Conservation (phyloP, 2,797 vertebrate genomes). For the Aphelocoma californica region DNA sequence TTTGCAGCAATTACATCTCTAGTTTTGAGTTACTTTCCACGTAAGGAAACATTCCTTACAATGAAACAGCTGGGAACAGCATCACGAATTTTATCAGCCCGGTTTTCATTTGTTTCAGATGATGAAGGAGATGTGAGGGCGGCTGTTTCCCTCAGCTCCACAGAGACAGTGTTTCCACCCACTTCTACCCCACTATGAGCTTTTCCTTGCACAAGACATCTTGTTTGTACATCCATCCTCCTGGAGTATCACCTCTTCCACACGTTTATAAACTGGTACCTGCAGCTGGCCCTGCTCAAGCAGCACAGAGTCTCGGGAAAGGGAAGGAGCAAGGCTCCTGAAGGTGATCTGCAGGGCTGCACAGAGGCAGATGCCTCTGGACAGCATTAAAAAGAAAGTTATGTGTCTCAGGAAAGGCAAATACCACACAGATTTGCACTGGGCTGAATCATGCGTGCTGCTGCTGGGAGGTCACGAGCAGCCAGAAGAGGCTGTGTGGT, state of each 20-base stretch:
- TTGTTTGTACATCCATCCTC: neutral
- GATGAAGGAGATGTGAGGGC: constrained; percentile 54
- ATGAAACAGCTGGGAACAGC: constrained; percentile 72
- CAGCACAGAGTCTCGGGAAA: neutral
- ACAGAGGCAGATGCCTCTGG: neutral
- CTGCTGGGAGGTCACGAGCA: neutral
- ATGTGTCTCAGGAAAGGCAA: neutral
- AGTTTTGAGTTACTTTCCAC: constrained; percentile 72
- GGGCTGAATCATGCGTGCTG: neutral
- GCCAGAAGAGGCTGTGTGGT: neutral
- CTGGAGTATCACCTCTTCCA: neutral
- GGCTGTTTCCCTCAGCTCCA: constrained; percentile 41
- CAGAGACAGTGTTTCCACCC: constrained; percentile 15
- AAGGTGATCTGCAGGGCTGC: neutral
- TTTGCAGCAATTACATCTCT: constrained; percentile 70
- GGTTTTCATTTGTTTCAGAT: constrained; percentile 67
- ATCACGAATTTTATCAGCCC: constrained; percentile 65
- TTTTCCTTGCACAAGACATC: neutral
- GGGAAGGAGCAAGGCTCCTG: neutral
- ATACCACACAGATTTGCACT: neutral
- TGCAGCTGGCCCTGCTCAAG: neutral
- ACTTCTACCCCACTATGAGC: neutral
- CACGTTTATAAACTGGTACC: neutral
- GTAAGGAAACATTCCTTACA: constrained; percentile 75
- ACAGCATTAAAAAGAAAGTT: neutral